These are phyloP conservation scores for Drosophila kohkoa DNA, from an alignment of 1,140 invertebrate species.

Conservation along the genomic window DNA sequence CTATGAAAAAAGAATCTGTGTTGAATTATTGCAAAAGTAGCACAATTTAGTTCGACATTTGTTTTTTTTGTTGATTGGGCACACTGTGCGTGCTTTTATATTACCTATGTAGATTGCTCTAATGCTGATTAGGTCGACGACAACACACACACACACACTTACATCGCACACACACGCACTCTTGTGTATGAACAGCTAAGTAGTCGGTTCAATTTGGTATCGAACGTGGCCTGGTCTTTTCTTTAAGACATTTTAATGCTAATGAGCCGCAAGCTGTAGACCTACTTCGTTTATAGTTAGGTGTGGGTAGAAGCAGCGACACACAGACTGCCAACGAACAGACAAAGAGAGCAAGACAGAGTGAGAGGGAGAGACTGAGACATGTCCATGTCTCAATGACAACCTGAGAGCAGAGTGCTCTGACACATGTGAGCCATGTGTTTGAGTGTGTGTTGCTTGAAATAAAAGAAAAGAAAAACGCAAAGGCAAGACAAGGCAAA, in stretches of 20 bases:
- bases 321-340: conserved; percentile 55
- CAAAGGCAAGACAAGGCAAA: no score
- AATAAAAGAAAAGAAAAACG: conserved; percentile 12
- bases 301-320: conserved; percentile 69
- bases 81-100: conserved; percentile 74
- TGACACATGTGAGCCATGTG: conserved; percentile 63
- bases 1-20: no score
- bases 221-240: conserved; percentile 78
- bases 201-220: conserved; percentile 79
- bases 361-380: conserved; percentile 28
- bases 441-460: conserved; percentile 32
- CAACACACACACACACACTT: conserved; percentile 19
- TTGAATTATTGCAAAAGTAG: no score
- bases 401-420: conserved; percentile 61
- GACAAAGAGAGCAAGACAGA: conserved; percentile 41
- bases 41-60: neutral
- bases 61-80: conserved; percentile 17
- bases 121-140: conserved; percentile 77
- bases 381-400: conserved; percentile 77
- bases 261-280: conserved; percentile 81
- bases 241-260: conserved; percentile 83
- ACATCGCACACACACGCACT: neutral
- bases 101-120: conserved; percentile 80
- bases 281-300: conserved; percentile 60
- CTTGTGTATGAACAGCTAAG: conserved; percentile 22